Percentiles rank a stretch among this genome's conserved stretches.
These are phyloP conservation scores for Yoshiicerus persimilis DNA, from an alignment of 1,140 invertebrate species.

Conservation along the genomic window DNA sequence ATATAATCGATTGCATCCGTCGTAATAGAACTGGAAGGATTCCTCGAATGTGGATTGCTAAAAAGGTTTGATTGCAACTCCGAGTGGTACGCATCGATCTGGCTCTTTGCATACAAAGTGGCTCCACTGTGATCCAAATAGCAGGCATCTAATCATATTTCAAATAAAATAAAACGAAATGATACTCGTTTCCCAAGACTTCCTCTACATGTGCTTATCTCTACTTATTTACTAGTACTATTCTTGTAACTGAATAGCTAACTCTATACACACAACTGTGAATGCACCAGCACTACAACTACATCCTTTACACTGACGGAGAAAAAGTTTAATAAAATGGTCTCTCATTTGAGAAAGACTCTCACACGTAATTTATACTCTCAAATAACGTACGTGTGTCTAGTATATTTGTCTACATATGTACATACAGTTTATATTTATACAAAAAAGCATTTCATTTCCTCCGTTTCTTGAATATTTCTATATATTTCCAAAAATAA, in stretches of 20 bases:
- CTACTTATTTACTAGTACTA: background rate
- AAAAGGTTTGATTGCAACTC: slow-evolving; percentile 72
- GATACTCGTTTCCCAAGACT: background rate
- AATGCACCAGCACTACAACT: background rate
- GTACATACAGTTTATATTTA: too few relatives aligned
- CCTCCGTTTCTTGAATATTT: background rate
- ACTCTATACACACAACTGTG: background rate
- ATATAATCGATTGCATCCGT: slow-evolving; percentile 78
- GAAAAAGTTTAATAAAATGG: background rate
- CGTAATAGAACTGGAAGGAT: slow-evolving; percentile 69
- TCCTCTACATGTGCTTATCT: background rate
- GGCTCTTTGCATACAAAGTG: slow-evolving; percentile 74
- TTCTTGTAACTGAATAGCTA: background rate
- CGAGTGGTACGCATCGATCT: slow-evolving; percentile 67
- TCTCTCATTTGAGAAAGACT: background rate
- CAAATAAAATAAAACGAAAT: slow-evolving; percentile 24
- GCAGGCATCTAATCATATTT: slow-evolving; percentile 61
- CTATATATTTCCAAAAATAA: background rate
- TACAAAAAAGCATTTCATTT: too few relatives aligned
- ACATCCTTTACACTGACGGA: background rate
- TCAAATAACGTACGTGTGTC: background rate
- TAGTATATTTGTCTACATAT: background rate
- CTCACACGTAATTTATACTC: background rate
- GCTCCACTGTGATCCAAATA: slow-evolving; percentile 92
- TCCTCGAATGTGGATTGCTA: slow-evolving; percentile 83